Evolutionary conservation across 2,888 invertebrate species (phyloP).

Genomic region (Pecten maximus): DNA sequence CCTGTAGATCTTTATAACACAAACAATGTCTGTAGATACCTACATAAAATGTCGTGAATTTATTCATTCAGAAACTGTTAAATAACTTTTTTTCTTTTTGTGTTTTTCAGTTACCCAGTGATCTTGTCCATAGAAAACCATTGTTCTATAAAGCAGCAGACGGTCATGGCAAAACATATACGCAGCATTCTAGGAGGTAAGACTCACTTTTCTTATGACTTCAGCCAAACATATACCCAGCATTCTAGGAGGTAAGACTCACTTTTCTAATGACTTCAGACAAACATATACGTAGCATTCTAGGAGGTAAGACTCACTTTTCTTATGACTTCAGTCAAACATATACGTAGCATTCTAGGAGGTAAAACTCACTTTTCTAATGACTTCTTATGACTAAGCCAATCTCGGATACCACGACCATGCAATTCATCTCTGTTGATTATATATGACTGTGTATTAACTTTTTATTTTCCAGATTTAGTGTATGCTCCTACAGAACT

Average conservation of each 20-base stretch:
- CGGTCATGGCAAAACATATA: constrained; percentile 78
- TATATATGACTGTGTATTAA: background rate
- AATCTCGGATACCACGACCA: too few species aligned
- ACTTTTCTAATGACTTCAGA: constrained; percentile 60
- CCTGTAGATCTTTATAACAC: too few species aligned
- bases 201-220: constrained; percentile 41
- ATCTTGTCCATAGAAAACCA: constrained; percentile 82
- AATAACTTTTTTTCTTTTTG: background rate
- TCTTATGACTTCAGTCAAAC: constrained; percentile 61
- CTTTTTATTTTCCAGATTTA: constrained; percentile 74
- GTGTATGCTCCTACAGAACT: constrained; percentile 82
- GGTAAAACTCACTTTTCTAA: constrained; percentile 64
- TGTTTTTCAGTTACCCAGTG: constrained; percentile 79
- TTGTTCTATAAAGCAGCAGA: constrained; percentile 81
- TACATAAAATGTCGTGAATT: too few species aligned
- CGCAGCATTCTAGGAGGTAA: constrained; percentile 75
- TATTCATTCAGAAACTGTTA: too few species aligned
- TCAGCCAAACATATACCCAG: constrained; percentile 72
- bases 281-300: constrained; percentile 69
- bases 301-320: constrained; percentile 74
- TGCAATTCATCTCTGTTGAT: too few species aligned
- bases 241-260: constrained; percentile 75
- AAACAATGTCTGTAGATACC: too few species aligned
- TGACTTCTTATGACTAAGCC: too few species aligned
- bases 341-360: constrained; percentile 75